These are phyloP conservation scores for Eurypyga helias DNA, from an alignment of 2,113 vertebrate species.

Conservation along the genomic window DNA sequence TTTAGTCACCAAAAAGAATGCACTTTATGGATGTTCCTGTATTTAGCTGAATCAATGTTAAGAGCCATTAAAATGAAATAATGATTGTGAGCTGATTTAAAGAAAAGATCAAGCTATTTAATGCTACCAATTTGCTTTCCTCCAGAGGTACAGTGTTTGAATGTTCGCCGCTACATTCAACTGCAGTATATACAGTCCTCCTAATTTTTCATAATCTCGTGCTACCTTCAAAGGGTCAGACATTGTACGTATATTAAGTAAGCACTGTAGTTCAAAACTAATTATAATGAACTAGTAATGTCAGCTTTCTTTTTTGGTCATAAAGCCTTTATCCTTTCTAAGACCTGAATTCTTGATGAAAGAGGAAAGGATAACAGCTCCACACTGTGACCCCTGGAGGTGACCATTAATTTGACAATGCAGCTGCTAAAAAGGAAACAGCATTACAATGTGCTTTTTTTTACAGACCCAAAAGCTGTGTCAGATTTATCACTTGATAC, in stretches of 20 bases:
- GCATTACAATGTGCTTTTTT: conserved; percentile 61
- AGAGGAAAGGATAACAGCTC: conserved; percentile 77
- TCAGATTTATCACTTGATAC: conserved; percentile 77
- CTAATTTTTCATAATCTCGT: conserved; percentile 65
- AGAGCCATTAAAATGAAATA: conserved; percentile 54
- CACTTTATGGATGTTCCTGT: conserved; percentile 33
- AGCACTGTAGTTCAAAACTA: conserved; percentile 72
- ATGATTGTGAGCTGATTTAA: conserved; percentile 37
- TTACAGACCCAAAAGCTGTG: conserved; percentile 66
- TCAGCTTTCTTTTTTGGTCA: conserved; percentile 76
- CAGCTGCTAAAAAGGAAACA: conserved; percentile 74
- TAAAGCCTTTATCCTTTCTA: conserved; percentile 75
- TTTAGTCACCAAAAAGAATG: conserved; percentile 13
- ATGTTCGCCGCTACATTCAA: neutral
- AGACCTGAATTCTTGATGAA: conserved; percentile 77
- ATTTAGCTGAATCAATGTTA: conserved; percentile 38
- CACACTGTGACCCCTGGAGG: conserved; percentile 76
- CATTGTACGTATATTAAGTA: conserved; percentile 65
- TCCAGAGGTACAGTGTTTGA: neutral
- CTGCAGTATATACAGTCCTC: conserved; percentile 6
- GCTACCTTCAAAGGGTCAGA: conserved; percentile 64
- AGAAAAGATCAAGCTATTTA: conserved; percentile 44
- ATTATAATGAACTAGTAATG: conserved; percentile 80
- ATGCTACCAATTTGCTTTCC: conserved; percentile 12
- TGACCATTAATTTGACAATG: conserved; percentile 76